These are phyloP conservation scores for Mayetiola destructor DNA, from an alignment of 2,888 invertebrate genomes.

Conservation along the genomic window DNA sequence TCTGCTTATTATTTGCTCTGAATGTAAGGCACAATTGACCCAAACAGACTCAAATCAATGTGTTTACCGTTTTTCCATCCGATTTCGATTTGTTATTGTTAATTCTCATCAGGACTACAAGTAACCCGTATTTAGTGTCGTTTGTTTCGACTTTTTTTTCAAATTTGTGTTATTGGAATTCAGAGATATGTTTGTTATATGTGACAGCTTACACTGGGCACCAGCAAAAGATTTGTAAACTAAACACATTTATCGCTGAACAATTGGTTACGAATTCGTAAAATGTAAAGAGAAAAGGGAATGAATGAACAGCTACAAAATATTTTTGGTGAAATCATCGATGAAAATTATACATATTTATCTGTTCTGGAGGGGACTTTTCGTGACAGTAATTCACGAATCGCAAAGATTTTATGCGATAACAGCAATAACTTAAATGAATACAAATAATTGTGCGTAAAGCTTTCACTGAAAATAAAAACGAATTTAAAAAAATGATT, in stretches of 20 bases:
- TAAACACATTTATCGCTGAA: slow-evolving; percentile 5
- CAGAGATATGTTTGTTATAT: neutral
- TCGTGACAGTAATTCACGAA: slow-evolving; percentile 3
- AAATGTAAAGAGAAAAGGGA: neutral
- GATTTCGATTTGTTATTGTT: too few relatives aligned
- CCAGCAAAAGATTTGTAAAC: slow-evolving; percentile 1
- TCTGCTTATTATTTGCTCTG: neutral
- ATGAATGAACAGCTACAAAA: neutral
- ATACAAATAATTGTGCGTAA: slow-evolving; percentile 4
- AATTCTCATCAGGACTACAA: too few relatives aligned
- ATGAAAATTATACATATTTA: too few relatives aligned
- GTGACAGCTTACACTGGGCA: slow-evolving; percentile 12
- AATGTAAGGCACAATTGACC: slow-evolving; percentile 7
- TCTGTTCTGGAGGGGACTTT: too few relatives aligned
- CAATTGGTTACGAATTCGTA: too few relatives aligned
- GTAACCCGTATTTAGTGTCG: too few relatives aligned
- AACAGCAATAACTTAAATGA: too few relatives aligned
- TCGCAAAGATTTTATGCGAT: too few relatives aligned
- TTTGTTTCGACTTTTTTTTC: slow-evolving; percentile 1
- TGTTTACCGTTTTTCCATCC: slow-evolving; percentile 13
- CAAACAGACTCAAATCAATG: neutral
- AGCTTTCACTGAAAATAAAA: neutral
- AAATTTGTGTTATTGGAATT: neutral
- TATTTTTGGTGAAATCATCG: neutral
- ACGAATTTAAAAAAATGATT: too few relatives aligned